Conservation (phyloP, 2,888 invertebrate genomes). For the Operophtera brumata region DNA sequence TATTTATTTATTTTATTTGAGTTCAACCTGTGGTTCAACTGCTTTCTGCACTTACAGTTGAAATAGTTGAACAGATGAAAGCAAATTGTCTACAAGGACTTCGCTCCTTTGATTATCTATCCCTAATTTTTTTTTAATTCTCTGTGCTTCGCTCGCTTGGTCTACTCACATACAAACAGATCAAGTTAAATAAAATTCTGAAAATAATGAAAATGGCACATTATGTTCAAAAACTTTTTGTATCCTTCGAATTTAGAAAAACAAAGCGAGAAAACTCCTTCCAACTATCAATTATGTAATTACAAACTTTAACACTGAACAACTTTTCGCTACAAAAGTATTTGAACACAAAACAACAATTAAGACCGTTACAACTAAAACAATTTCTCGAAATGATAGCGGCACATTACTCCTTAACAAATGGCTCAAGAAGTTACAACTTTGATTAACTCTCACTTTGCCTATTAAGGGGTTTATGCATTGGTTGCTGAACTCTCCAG, state of each 20-base stretch:
- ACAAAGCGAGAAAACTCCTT: not conserved
- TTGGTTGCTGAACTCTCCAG: not conserved
- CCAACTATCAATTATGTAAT: not conserved
- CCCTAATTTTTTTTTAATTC: no score
- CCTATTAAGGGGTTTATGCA: constrained; percentile 4
- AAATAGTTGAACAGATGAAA: no score
- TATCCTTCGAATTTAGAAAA: not conserved
- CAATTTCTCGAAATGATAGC: constrained; percentile 28
- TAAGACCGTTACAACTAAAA: constrained; percentile 26
- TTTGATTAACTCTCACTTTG: constrained; percentile 18
- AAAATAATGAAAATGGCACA: no score
- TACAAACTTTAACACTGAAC: not conserved
- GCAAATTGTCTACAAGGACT: no score
- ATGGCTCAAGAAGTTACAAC: constrained; percentile 25
- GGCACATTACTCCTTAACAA: constrained; percentile 27
- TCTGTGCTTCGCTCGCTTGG: no score
- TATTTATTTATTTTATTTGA: no score
- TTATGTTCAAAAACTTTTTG: no score
- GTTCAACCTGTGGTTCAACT: no score
- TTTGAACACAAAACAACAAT: constrained; percentile 23
- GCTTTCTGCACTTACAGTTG: no score
- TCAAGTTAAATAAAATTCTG: no score
- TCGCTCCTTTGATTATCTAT: no score
- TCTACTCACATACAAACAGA: no score
- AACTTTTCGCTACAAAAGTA: not conserved